Evolutionary conservation across 2,888 invertebrate species (phyloP).

Genomic region (Tachina grossa): DNA sequence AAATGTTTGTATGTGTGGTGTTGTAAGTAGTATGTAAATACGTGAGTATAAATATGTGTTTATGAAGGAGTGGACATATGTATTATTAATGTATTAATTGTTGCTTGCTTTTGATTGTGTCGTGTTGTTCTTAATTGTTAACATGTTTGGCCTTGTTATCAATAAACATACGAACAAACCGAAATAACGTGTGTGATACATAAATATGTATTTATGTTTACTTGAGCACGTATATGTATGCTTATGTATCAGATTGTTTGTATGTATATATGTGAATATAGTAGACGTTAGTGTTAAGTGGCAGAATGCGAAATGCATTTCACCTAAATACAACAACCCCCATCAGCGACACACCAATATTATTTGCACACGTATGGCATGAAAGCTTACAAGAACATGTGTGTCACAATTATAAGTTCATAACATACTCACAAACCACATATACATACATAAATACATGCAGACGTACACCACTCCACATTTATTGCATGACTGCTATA

Average conservation of each 20-base stretch:
- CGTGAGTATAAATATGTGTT: slow-evolving; percentile 40
- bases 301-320: slow-evolving; percentile 40
- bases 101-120: slow-evolving; percentile 53
- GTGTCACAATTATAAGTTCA: slow-evolving; percentile 44
- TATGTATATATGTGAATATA: slow-evolving; percentile 24
- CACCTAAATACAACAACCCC: neutral
- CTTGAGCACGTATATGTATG: neutral
- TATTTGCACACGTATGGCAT: slow-evolving; percentile 52
- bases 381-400: slow-evolving; percentile 3
- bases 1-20: neutral
- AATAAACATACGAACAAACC: slow-evolving; percentile 23
- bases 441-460: neutral
- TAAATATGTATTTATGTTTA: neutral
- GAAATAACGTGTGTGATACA: neutral
- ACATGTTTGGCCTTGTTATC: slow-evolving; percentile 56
- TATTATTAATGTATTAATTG: slow-evolving; percentile 62
- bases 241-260: neutral
- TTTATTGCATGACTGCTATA: slow-evolving; percentile 7
- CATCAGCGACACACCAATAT: slow-evolving; percentile 11
- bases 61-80: slow-evolving; percentile 49
- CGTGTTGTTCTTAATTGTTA: slow-evolving; percentile 56
- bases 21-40: neutral
- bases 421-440: neutral
- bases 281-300: slow-evolving; percentile 50
- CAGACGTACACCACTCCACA: neutral